Evolutionary conservation across 2,888 invertebrate genomes (phyloP), one percentile per base, ranked within the genome.

Genomic region (Meloe dianella): DNA sequence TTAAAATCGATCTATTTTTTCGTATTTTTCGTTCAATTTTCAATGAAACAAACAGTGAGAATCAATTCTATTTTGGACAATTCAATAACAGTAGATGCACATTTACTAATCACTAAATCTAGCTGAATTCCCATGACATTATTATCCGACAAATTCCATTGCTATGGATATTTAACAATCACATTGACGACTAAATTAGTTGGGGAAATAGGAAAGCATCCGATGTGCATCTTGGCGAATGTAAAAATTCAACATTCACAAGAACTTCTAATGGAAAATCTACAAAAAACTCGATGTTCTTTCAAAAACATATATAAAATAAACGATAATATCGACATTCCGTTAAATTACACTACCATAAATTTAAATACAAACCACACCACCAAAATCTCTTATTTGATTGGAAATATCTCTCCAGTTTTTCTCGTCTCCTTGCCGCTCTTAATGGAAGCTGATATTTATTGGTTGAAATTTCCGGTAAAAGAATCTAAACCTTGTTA

Each of bases 41-140:
- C n/a, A n/a, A n/a, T n/a, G n/a, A n/a, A n/a, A 27, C 27, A 27
- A 27, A 27, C n/a, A 27, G 2, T 27, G 10, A 41, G 17, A 35
- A 58, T 17, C 30, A 69, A 67, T 71, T 68, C 56, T 70, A 71
- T 74, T 74, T 74, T 10, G 10, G 7, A 71, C 71, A 63, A 71
- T 75, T 71, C 73, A 68, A 74, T 73, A 71, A 74, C 72, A 63
- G 70, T 68, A 62, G 57, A 67, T 69, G 66, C 71, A 63, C 70
- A 69, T 71, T 57, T 72, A 64, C 71, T 75, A 73, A 73, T 75
- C 73, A 71, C 70, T 65, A 65, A 71, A 68, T 68, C 63, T 67
- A 64, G 70, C 70, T 67, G 73, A 68, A 71, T 73, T 73, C 73
- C 71, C 69, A 56, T 47, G 70, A 73, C 72, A 72, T 73, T 74